Conservation (phyloP, 2,113 vertebrate genomes). For the Cepphus grylle region DNA sequence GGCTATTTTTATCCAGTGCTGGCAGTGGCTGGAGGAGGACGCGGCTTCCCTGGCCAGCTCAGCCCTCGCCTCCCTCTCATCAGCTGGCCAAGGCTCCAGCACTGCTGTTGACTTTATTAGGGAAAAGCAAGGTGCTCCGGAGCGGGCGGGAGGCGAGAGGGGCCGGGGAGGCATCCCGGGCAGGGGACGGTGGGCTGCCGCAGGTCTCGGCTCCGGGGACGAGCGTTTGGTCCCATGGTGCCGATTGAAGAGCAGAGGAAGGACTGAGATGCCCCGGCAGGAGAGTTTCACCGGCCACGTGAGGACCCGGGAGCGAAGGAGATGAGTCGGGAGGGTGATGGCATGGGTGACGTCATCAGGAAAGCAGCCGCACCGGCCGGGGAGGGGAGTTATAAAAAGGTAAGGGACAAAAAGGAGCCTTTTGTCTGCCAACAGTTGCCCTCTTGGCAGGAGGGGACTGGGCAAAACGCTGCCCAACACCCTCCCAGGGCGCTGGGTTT, state of each 20-base stretch:
- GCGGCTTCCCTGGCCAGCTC: background rate
- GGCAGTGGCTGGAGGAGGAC: slow-evolving; percentile 39
- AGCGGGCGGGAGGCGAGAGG: background rate
- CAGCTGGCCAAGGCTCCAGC: background rate
- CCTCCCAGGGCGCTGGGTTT: background rate
- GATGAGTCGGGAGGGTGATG: slow-evolving; percentile 77
- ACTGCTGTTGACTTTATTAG: slow-evolving; percentile 58
- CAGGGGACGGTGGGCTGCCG: fast-evolving
- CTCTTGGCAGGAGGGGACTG: background rate
- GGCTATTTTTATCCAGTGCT: slow-evolving; percentile 76
- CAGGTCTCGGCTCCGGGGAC: fast-evolving
- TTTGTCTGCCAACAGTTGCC: background rate
- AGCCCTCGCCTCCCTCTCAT: background rate
- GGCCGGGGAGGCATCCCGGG: background rate
- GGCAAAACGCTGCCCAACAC: fast-evolving
- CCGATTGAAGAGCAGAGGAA: fast-evolving
- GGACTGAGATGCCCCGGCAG: background rate
- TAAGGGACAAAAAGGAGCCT: slow-evolving; percentile 71
- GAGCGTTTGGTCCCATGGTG: background rate
- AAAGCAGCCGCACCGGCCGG: slow-evolving; percentile 75
- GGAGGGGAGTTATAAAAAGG: slow-evolving; percentile 89
- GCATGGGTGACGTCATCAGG: slow-evolving; percentile 82
- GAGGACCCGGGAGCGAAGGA: slow-evolving; percentile 49
- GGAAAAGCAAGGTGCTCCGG: slow-evolving; percentile 42
- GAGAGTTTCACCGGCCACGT: background rate